Conservation (phyloP, 1,140 invertebrate species). For the Drosophila sechellia region DNA sequence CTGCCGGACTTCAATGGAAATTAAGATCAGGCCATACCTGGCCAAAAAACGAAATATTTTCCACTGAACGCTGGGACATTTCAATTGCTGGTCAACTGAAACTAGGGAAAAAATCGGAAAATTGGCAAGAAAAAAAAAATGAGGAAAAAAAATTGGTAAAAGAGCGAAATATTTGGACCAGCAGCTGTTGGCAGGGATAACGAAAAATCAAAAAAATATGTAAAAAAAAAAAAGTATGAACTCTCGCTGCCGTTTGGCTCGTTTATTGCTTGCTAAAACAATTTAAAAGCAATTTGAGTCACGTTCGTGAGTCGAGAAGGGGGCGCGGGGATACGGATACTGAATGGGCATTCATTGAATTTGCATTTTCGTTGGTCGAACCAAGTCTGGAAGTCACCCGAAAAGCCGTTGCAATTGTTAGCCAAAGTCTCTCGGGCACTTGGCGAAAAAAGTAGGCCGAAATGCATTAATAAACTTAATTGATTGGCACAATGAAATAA, state of each 20-base stretch:
- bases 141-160: neutral
- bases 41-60: slow-evolving; percentile 29
- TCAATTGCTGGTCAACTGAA: slow-evolving; percentile 55
- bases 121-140: neutral
- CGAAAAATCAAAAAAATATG: slow-evolving; percentile 5
- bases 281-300: slow-evolving; percentile 83
- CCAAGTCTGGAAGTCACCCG: slow-evolving; percentile 50
- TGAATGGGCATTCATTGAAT: slow-evolving; percentile 66
- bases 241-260: slow-evolving; percentile 43
- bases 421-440: slow-evolving; percentile 24
- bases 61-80: slow-evolving; percentile 55
- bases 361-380: slow-evolving; percentile 62
- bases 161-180: slow-evolving; percentile 31
- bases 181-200: slow-evolving; percentile 38
- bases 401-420: slow-evolving; percentile 40
- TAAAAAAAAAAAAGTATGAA: slow-evolving; percentile 25
- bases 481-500: neutral
- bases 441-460: neutral
- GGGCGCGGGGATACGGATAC: neutral
- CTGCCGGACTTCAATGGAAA: slow-evolving; percentile 35
- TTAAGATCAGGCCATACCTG: slow-evolving; percentile 23
- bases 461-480: neutral
- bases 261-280: slow-evolving; percentile 67
- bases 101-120: slow-evolving; percentile 5
- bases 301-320: slow-evolving; percentile 25